Evolutionary conservation across 1,140 invertebrate species (phyloP).

Genomic region (Ceratosolen solmsi): DNA sequence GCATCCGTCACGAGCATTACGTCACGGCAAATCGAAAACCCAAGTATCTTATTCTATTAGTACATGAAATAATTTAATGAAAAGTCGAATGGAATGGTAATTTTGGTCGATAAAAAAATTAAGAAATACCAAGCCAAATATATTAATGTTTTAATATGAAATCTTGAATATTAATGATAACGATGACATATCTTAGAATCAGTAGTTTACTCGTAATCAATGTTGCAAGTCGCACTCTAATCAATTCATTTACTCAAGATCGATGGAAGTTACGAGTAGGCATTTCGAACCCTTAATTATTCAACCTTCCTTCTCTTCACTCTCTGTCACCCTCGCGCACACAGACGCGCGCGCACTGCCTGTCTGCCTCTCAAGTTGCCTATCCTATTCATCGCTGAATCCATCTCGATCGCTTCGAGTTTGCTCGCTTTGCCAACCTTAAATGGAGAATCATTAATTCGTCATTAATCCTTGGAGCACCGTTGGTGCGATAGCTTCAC

Average conservation of each 20-base stretch:
- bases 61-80: too few species aligned
- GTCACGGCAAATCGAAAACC: too few species aligned
- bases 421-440: slow-evolving; percentile 8
- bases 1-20: neutral
- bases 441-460: slow-evolving; percentile 40
- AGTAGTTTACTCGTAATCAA: slow-evolving; percentile 16
- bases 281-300: slow-evolving; percentile 38
- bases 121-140: too few species aligned
- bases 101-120: too few species aligned
- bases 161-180: slow-evolving; percentile 5
- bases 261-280: slow-evolving; percentile 9
- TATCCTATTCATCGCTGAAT: neutral
- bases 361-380: neutral
- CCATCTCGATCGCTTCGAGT: slow-evolving; percentile 1
- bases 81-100: too few species aligned
- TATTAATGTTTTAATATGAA: too few species aligned
- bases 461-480: slow-evolving; percentile 43
- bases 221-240: slow-evolving; percentile 18
- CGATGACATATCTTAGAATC: slow-evolving; percentile 1
- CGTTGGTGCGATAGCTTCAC: neutral
- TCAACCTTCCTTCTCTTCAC: neutral
- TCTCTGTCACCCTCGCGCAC: neutral
- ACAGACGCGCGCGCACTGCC: neutral
- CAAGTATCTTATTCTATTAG: neutral
- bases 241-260: slow-evolving; percentile 40